Evolutionary conservation across 53 echinoderm and acorn worm genomes (phyloP).

Genomic region (Holothuria scabra): DNA sequence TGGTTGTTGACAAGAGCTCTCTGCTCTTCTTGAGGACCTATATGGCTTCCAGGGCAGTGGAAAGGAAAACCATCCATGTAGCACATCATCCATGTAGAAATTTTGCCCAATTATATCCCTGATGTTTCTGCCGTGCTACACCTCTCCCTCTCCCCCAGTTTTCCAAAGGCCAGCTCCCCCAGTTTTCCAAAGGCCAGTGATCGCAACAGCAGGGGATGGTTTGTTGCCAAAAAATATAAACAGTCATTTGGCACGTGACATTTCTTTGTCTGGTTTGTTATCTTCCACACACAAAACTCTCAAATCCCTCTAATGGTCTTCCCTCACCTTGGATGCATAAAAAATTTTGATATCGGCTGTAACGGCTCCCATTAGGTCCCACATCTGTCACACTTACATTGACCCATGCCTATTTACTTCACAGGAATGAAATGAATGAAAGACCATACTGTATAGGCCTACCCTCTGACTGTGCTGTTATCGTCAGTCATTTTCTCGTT

Average conservation of each 20-base stretch:
- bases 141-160: constrained; percentile 48
- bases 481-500: too few species aligned
- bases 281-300: constrained; percentile 65
- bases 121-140: constrained; percentile 21
- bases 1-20: constrained; percentile 55
- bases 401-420: too few species aligned
- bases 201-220: constrained; percentile 69
- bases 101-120: constrained; percentile 54
- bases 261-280: constrained; percentile 47
- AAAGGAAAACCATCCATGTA: constrained; percentile 36
- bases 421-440: too few species aligned
- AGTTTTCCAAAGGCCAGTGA: constrained; percentile 60
- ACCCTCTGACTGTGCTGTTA: too few species aligned
- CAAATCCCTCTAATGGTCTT: constrained; percentile 60
- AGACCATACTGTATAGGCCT: too few species aligned
- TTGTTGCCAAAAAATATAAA: constrained; percentile 61
- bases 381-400: too few species aligned
- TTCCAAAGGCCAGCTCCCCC: constrained; percentile 60
- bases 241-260: constrained; percentile 55
- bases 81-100: constrained; percentile 72
- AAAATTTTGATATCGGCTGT: constrained; percentile 79
- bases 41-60: constrained; percentile 34
- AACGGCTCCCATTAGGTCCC: too few species aligned
- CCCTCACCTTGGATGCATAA: constrained; percentile 58
- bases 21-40: constrained; percentile 57